These are phyloP conservation scores for Phodopus roborovskii DNA, from an alignment of 2,113 vertebrate species.

Conservation along the genomic window DNA sequence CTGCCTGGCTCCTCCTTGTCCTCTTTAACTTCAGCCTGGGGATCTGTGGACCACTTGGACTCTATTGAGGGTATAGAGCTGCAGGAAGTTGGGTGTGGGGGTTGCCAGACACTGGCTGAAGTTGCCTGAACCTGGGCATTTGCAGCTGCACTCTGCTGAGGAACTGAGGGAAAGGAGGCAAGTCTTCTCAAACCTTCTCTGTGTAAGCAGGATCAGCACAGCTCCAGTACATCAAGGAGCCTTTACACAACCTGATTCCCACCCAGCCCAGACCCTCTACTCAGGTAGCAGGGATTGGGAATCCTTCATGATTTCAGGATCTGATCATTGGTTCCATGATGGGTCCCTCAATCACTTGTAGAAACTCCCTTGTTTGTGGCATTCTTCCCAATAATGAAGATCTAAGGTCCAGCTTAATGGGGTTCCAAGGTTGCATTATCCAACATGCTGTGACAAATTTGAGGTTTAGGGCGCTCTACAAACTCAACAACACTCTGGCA, in stretches of 20 bases:
- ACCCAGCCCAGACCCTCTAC: not conserved
- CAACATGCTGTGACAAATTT: not conserved
- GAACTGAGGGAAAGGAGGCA: not conserved
- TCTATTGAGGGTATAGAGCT: not conserved
- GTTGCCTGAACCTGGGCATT: not conserved
- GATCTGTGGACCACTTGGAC: not conserved
- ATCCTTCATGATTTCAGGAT: not conserved
- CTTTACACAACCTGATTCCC: not conserved
- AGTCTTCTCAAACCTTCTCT: not conserved
- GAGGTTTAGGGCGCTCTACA: not conserved
- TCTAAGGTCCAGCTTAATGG: not conserved
- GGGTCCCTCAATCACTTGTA: not conserved
- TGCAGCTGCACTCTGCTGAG: not conserved
- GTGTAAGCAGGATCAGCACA: rapidly evolving
- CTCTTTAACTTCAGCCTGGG: rapidly evolving
- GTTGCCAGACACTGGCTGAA: not conserved
- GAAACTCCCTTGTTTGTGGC: not conserved
- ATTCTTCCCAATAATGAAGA: not conserved
- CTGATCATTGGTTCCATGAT: not conserved
- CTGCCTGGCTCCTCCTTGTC: not conserved
- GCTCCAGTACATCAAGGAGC: not conserved
- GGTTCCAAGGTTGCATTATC: not conserved
- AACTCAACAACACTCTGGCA: not conserved
- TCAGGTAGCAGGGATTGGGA: not conserved
- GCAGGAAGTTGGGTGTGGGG: not conserved